Conservation (phyloP, 1,140 invertebrate species). For the Cylas formicarius region DNA sequence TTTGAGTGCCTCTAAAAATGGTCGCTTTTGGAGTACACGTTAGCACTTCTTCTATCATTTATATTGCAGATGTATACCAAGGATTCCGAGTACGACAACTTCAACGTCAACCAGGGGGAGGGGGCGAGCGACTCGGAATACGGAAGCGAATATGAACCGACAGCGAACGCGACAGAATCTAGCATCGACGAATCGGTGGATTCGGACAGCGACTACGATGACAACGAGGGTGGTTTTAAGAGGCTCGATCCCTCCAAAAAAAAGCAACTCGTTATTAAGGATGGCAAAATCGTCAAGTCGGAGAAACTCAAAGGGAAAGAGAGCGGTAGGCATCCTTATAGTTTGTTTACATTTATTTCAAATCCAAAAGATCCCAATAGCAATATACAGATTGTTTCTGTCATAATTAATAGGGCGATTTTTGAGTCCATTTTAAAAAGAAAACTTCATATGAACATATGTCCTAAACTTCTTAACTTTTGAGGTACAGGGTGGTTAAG, state of each 20-base stretch:
- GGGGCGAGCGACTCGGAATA: slow-evolving; percentile 38
- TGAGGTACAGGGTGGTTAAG: no score
- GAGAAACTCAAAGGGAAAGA: slow-evolving; percentile 27
- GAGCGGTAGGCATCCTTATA: slow-evolving; percentile 11
- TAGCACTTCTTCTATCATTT: no score
- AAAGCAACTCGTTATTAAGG: slow-evolving; percentile 65
- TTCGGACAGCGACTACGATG: slow-evolving; percentile 45
- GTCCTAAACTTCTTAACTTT: no score
- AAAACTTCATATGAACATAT: no score
- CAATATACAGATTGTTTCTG: no score
- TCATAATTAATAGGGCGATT: no score
- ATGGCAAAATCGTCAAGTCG: slow-evolving; percentile 60
- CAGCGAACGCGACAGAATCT: slow-evolving; percentile 30
- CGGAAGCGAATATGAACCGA: slow-evolving; percentile 39
- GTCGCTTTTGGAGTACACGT: no score
- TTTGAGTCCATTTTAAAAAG: no score
- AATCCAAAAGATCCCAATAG: no score
- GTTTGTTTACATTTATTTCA: no score
- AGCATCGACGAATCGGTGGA: slow-evolving; percentile 42
- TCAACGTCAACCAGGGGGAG: slow-evolving; percentile 40
- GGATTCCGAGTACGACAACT: slow-evolving; percentile 45
- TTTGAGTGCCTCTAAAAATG: no score
- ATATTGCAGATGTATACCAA: slow-evolving; percentile 23
- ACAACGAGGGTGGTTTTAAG: slow-evolving; percentile 45
- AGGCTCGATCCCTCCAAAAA: slow-evolving; percentile 56